Conservation (phyloP, 2,797 vertebrate species). For the Leptodactylus fallax region DNA sequence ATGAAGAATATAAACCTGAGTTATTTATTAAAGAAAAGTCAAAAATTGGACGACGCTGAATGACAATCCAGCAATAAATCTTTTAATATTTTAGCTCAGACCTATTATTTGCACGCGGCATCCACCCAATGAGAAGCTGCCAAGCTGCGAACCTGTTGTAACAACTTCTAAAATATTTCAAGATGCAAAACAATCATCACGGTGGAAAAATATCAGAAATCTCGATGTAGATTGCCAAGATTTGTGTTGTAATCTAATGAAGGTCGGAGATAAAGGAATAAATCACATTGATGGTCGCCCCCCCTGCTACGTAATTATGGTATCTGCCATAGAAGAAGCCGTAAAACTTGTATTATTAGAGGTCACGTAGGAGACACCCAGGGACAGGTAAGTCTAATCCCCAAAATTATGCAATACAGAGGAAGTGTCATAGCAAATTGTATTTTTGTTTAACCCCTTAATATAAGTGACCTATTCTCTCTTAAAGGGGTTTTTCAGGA, state of each 20-base stretch:
- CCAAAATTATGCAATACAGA: not conserved
- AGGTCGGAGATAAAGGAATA: not conserved
- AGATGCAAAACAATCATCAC: slow-evolving; percentile 50
- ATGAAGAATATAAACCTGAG: not conserved
- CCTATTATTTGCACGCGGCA: slow-evolving; percentile 25
- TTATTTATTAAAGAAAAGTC: not conserved
- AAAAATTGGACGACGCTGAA: not conserved
- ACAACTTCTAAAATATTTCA: slow-evolving; percentile 48
- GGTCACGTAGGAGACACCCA: not conserved
- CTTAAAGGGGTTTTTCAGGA: too few relatives aligned
- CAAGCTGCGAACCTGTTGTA: slow-evolving; percentile 49
- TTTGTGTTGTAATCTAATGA: slow-evolving; percentile 36
- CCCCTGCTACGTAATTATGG: not conserved
- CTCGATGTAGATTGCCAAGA: slow-evolving; percentile 17
- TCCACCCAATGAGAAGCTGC: slow-evolving; percentile 32
- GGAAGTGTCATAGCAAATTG: too few relatives aligned
- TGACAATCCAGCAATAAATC: slow-evolving; percentile 19
- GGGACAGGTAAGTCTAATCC: not conserved
- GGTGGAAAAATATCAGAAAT: slow-evolving; percentile 24
- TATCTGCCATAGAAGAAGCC: not conserved
- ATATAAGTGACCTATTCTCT: not conserved
- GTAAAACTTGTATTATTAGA: not conserved
- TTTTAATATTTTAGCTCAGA: slow-evolving; percentile 30
- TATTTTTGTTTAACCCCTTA: not conserved
- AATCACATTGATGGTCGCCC: not conserved